These are phyloP conservation scores for Lerista edwardsae DNA, from an alignment of 2,797 vertebrate genomes.

Conservation along the genomic window DNA sequence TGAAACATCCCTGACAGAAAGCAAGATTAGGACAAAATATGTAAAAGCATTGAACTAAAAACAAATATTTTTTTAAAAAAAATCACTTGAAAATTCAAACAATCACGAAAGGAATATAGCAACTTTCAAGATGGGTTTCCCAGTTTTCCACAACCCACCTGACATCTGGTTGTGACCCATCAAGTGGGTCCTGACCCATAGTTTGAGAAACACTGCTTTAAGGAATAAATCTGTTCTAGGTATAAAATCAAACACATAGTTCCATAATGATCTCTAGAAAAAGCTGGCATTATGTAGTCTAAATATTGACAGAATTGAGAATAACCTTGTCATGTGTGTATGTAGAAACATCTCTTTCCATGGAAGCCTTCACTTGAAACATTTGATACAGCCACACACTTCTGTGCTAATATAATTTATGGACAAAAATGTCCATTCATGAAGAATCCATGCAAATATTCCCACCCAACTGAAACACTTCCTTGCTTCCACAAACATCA, in stretches of 20 bases:
- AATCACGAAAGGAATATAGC: too few species aligned
- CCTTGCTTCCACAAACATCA: constrained; percentile 2
- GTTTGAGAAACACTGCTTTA: too few species aligned
- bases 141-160: too few species aligned
- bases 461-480: background rate
- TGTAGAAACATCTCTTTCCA: background rate
- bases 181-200: too few species aligned
- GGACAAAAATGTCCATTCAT: constrained; percentile 29
- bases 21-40: too few species aligned
- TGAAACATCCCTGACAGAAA: too few species aligned
- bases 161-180: too few species aligned
- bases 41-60: too few species aligned
- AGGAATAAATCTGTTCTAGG: background rate
- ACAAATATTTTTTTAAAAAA: too few species aligned
- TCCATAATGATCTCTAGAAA: background rate
- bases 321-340: background rate
- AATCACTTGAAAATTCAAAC: too few species aligned
- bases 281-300: background rate
- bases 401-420: constrained; percentile 1
- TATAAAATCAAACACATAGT: background rate
- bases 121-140: too few species aligned
- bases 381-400: background rate
- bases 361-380: background rate
- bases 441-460: constrained; percentile 11
- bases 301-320: background rate